Evolutionary conservation across 2,113 vertebrate genomes (phyloP).

Genomic region (Phaetusa simplex): DNA sequence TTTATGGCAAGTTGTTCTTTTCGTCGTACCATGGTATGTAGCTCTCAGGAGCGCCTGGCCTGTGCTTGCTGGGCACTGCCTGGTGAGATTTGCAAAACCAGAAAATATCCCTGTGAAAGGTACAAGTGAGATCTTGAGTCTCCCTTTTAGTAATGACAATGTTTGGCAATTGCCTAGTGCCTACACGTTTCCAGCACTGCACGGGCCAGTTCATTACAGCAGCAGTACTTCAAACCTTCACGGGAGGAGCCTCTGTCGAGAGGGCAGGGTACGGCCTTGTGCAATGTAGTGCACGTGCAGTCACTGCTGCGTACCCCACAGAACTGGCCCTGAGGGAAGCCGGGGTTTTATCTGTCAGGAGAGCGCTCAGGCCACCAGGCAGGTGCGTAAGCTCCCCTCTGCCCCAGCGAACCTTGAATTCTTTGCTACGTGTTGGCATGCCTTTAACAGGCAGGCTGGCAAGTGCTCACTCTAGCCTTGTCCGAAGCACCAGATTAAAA

Average conservation of each 20-base stretch:
- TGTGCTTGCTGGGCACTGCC: neutral
- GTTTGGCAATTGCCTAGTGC: neutral
- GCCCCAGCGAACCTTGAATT: neutral
- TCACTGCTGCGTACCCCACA: neutral
- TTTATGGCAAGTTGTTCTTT: neutral
- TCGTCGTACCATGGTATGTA: neutral
- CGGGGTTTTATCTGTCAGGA: neutral
- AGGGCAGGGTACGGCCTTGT: neutral
- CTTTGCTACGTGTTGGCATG: accelerated
- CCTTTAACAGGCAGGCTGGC: neutral
- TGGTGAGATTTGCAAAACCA: neutral
- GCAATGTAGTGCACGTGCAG: neutral
- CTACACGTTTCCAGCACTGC: neutral
- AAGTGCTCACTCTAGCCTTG: neutral
- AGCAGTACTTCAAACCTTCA: neutral
- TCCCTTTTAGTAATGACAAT: neutral
- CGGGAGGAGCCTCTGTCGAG: neutral
- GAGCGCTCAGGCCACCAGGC: neutral
- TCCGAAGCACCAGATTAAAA: neutral
- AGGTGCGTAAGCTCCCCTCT: neutral
- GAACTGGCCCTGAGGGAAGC: neutral
- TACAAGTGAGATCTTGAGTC: neutral
- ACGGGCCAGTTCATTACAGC: neutral
- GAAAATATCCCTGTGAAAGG: neutral
- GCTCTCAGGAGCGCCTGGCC: neutral